These are phyloP conservation scores for Polymixis flavicincta DNA, from an alignment of 2,888 invertebrate species.

Conservation along the genomic window DNA sequence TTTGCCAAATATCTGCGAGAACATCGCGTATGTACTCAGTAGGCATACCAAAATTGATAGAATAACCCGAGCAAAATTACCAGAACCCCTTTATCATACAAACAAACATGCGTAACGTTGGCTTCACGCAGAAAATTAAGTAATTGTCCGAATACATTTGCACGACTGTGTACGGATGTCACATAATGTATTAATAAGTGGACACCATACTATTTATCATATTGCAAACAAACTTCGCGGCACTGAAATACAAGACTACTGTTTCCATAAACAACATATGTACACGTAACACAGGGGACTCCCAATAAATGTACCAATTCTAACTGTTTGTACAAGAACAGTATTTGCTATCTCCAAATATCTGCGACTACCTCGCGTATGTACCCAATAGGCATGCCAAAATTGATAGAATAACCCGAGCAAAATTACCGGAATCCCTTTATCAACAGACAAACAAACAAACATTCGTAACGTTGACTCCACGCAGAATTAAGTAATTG, in stretches of 20 bases:
- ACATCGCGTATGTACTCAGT: neutral
- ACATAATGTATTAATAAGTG: conserved; percentile 59
- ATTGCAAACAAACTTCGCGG: conserved; percentile 53
- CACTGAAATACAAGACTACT: neutral
- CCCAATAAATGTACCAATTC: neutral
- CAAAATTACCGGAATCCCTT: conserved; percentile 9
- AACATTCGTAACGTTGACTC: conserved; percentile 2
- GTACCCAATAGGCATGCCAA: neutral
- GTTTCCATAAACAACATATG: neutral
- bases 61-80: conserved; percentile 11
- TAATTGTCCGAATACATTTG: conserved; percentile 39
- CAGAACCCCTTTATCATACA: conserved; percentile 10
- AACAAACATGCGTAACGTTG: conserved; percentile 11
- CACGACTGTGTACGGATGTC: conserved; percentile 42
- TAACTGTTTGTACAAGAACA: neutral
- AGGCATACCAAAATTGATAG: neutral
- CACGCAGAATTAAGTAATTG: conserved; percentile 34
- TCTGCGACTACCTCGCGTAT: neutral
- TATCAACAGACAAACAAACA: conserved; percentile 17
- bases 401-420: neutral
- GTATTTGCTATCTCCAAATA: neutral
- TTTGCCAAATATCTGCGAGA: neutral
- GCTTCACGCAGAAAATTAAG: conserved; percentile 30
- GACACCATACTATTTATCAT: conserved; percentile 57
- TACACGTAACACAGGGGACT: neutral